Percentiles rank a stretch among this genome's conserved stretches.
phyloP scores from a whole-genome alignment of 2,888 invertebrate species.

The Melinaea marsaeus region DNA sequence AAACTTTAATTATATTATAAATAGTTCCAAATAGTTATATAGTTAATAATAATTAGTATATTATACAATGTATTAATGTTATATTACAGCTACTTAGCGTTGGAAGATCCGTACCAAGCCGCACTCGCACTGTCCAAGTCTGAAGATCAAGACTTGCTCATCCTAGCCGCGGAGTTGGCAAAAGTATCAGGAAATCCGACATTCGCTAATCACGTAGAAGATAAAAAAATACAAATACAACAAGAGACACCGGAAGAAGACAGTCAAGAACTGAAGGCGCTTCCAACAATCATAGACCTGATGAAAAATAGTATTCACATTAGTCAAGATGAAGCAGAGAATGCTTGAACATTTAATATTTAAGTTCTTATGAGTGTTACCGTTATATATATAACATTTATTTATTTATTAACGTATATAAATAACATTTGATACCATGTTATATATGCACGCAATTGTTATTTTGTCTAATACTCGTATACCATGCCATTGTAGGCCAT shows the following conservation, averaged over 20 bases:
- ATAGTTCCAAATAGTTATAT: background rate
- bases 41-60: background rate
- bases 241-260: constrained; percentile 19
- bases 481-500: no score
- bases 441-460: no score
- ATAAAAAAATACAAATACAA: constrained; percentile 39
- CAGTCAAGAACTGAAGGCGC: constrained; percentile 29
- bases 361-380: no score
- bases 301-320: constrained; percentile 28
- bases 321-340: background rate
- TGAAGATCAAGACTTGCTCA: constrained; percentile 70
- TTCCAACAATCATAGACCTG: constrained; percentile 44
- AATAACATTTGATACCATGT: no score
- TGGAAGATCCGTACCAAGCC: constrained; percentile 79
- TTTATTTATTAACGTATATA: no score
- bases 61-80: background rate
- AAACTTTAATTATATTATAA: constrained; percentile 7
- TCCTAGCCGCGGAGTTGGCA: constrained; percentile 80
- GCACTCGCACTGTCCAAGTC: constrained; percentile 78
- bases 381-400: no score
- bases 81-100: constrained; percentile 73
- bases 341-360: no score
- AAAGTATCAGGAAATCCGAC: constrained; percentile 62
- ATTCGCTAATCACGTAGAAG: constrained; percentile 54
- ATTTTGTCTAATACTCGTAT: no score